phyloP scores from a whole-genome alignment of 2,113 vertebrate species.

The Ailuropoda melanoleuca region DNA sequence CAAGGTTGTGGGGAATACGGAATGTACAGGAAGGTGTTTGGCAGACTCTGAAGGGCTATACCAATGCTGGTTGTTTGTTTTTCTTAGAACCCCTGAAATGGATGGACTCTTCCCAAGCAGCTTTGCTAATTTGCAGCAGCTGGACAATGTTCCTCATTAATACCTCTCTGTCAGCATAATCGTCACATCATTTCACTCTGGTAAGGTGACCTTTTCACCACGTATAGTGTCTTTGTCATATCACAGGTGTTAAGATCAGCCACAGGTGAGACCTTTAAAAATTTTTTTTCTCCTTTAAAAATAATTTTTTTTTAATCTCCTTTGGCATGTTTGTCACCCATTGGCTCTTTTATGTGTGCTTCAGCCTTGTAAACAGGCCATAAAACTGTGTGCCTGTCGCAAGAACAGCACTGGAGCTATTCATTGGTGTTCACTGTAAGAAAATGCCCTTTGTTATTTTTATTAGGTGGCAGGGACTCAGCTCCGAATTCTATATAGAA shows the following conservation, averaged over 20 bases:
- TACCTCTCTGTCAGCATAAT: slow-evolving; percentile 70
- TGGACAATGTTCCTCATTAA: slow-evolving; percentile 73
- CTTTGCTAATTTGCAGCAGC: slow-evolving; percentile 63
- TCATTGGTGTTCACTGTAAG: slow-evolving; percentile 54
- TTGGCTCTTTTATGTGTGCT: not conserved
- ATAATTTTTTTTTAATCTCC: not conserved
- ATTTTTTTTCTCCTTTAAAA: not conserved
- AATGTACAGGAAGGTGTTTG: not conserved
- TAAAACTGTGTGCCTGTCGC: not conserved
- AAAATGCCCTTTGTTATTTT: slow-evolving; percentile 75
- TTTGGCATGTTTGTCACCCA: not conserved
- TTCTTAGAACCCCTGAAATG: slow-evolving; percentile 71
- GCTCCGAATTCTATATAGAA: slow-evolving; percentile 74
- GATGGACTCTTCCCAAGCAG: slow-evolving; percentile 61
- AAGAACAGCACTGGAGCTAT: not conserved
- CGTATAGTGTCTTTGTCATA: not conserved
- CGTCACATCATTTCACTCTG: slow-evolving; percentile 47
- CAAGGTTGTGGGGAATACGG: not conserved
- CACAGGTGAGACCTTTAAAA: not conserved
- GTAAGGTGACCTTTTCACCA: slow-evolving; percentile 70
- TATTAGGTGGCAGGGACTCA: slow-evolving; percentile 78
- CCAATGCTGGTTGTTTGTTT: slow-evolving; percentile 60
- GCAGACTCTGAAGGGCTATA: not conserved
- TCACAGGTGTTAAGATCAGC: not conserved
- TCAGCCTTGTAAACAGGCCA: not conserved